A percentile compares a stretch with the other conserved stretches of the same genome.
These are phyloP conservation scores for Pelecanus crispus DNA, from an alignment of 2,113 vertebrate species.

Conservation along the genomic window DNA sequence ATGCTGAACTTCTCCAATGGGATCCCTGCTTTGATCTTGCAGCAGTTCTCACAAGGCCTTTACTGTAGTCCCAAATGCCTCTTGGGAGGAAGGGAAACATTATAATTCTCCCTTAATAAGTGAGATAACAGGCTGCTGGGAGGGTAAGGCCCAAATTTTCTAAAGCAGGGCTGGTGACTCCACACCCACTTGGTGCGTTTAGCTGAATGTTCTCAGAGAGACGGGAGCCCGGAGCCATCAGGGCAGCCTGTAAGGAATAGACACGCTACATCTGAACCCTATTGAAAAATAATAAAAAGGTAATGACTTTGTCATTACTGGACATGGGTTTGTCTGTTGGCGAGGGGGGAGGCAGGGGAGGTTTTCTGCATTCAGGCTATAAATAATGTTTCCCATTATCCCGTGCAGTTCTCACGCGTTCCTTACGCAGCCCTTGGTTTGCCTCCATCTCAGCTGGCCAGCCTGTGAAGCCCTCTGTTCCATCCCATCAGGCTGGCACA, in stretches of 20 bases:
- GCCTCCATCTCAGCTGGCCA: not conserved
- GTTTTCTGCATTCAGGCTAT: constrained; percentile 45
- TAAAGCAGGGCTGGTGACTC: constrained; percentile 25
- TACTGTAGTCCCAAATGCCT: constrained; percentile 47
- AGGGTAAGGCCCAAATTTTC: constrained; percentile 59
- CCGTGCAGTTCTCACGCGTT: not conserved
- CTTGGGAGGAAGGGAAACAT: constrained; percentile 51
- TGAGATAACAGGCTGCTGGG: constrained; percentile 59
- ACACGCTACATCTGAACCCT: constrained; percentile 68
- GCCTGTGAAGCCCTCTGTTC: not conserved
- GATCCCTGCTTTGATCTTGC: constrained; percentile 51
- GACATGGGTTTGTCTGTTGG: constrained; percentile 73
- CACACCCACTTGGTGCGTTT: not conserved
- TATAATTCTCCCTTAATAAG: constrained; percentile 63
- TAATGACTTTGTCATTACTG: constrained; percentile 82
- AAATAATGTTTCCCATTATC: constrained; percentile 76
- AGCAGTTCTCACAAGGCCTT: constrained; percentile 44
- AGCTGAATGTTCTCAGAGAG: not conserved
- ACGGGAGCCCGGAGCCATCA: not conserved
- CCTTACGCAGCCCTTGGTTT: not conserved
- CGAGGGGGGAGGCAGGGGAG: constrained; percentile 17
- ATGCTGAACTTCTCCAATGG: constrained; percentile 38
- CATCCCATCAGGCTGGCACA: not conserved
- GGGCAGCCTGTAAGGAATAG: constrained; percentile 16
- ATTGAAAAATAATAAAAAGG: constrained; percentile 82